Percentiles rank a stretch among this genome's conserved stretches.
Conservation (phyloP, 2,113 vertebrate genomes). For the Micronisus gabar region DNA sequence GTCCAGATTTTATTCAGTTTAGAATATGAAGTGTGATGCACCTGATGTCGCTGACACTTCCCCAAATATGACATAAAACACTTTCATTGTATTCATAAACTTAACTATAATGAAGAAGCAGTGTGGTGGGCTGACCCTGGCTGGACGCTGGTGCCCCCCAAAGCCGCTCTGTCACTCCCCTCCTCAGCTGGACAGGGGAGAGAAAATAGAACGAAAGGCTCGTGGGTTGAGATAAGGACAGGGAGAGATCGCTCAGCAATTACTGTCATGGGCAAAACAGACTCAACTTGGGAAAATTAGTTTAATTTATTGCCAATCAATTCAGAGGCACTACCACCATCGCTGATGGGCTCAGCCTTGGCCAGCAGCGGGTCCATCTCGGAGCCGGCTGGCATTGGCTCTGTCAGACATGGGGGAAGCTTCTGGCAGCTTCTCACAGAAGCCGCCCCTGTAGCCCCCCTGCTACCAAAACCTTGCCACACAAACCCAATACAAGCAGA, state of each 20-base stretch:
- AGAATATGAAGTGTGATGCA: not conserved
- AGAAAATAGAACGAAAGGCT: not conserved
- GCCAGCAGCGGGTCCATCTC: not conserved
- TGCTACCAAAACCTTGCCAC: not conserved
- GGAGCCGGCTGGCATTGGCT: not conserved
- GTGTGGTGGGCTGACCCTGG: not conserved
- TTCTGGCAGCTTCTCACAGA: not conserved
- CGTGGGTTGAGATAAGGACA: not conserved
- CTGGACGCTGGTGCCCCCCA: not conserved
- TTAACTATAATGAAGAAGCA: not conserved
- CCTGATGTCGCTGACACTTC: not conserved
- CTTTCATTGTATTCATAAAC: not conserved
- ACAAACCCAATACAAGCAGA: not conserved
- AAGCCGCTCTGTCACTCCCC: not conserved
- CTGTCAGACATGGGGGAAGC: not conserved
- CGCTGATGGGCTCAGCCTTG: not conserved
- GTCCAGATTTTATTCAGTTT: not conserved
- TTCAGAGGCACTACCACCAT: not conserved
- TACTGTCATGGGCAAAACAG: not conserved
- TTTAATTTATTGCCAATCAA: too few relatives aligned
- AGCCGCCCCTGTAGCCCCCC: not conserved
- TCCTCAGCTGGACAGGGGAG: not conserved
- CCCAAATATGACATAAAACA: not conserved
- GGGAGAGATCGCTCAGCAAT: not conserved
- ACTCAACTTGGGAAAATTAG: too few relatives aligned